phyloP scores from a whole-genome alignment of 2,888 invertebrate species.

The Stratiomys singularior region DNA sequence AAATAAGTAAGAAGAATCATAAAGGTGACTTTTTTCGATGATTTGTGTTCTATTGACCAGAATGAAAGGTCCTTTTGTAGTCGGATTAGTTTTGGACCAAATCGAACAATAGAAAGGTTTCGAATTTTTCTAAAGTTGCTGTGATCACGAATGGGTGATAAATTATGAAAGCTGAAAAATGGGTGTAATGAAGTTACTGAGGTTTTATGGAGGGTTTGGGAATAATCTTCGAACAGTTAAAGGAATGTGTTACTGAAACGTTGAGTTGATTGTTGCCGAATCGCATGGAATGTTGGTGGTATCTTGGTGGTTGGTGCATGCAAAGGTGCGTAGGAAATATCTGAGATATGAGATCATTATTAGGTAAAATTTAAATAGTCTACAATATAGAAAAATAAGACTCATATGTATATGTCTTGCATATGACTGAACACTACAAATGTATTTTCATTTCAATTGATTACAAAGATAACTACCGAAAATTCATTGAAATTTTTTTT shows the following conservation, averaged over 20 bases:
- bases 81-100: constrained; percentile 40
- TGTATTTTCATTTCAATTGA: no score
- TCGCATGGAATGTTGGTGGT: no score
- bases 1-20: constrained; percentile 47
- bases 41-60: constrained; percentile 45
- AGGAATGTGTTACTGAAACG: neutral
- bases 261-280: no score
- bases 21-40: constrained; percentile 29
- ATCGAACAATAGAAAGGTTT: constrained; percentile 21
- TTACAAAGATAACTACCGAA: no score
- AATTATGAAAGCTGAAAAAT: constrained; percentile 20
- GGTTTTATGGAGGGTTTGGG: constrained; percentile 20
- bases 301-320: no score
- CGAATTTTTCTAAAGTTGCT: neutral
- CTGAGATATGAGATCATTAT: no score
- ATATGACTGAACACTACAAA: no score
- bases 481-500: no score
- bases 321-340: no score
- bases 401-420: no score
- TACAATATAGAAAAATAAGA: no score
- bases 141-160: constrained; percentile 20
- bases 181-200: constrained; percentile 25
- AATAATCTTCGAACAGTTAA: neutral
- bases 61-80: constrained; percentile 37
- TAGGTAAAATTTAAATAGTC: no score